Conservation (phyloP, 1,140 invertebrate genomes). For the Watersipora subatra region DNA sequence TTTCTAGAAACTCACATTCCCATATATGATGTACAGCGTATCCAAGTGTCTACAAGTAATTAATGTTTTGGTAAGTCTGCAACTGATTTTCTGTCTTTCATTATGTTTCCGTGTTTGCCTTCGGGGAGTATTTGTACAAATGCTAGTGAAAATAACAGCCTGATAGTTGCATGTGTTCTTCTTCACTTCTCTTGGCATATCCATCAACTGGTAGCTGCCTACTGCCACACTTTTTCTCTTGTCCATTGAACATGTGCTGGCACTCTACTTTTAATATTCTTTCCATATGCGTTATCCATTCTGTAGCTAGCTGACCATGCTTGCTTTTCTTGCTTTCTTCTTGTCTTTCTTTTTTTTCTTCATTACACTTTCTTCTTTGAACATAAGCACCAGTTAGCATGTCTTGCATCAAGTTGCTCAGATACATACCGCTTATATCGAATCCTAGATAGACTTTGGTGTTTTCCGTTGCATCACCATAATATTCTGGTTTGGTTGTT, state of each 20-base stretch:
- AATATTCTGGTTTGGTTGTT: neutral
- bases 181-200: neutral
- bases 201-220: constrained; percentile 8
- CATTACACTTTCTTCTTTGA: neutral
- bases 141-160: constrained; percentile 15
- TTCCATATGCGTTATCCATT: neutral
- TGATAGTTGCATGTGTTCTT: constrained; percentile 5
- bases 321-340: neutral
- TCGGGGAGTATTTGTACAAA: neutral
- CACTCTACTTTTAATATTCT: neutral
- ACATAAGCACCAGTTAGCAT: constrained; percentile 12
- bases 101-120: neutral
- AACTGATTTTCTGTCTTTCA: neutral
- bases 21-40: neutral
- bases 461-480: neutral
- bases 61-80: neutral
- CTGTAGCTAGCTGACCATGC: too few relatives aligned
- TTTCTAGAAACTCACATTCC: constrained; percentile 1
- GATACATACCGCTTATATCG: constrained; percentile 13
- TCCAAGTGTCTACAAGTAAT: neutral
- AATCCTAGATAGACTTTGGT: constrained; percentile 10
- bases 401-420: constrained; percentile 10
- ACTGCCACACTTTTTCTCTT: neutral
- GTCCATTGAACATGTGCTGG: neutral
- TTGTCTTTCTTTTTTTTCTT: neutral